Evolutionary conservation across 2,888 invertebrate species (phyloP).

Genomic region (Onthophagus sagittarius): DNA sequence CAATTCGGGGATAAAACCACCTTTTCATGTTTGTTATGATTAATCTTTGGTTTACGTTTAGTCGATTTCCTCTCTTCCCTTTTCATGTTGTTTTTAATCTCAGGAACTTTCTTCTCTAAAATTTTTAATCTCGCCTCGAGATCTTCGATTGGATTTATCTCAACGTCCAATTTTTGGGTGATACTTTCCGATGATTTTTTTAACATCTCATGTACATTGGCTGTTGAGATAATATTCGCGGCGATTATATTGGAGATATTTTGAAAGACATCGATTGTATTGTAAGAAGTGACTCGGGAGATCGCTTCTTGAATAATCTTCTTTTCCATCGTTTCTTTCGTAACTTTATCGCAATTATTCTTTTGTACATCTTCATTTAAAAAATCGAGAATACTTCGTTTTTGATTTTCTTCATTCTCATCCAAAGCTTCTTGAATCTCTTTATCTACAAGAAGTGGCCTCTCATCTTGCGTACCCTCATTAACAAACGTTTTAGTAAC

Average conservation of each 20-base stretch:
- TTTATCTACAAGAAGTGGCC: neutral
- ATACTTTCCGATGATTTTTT: neutral
- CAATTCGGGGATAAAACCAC: neutral
- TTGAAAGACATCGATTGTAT: neutral
- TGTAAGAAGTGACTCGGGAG: neutral
- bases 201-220: neutral
- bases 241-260: neutral
- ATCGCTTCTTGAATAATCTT: neutral
- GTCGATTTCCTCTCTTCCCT: no score
- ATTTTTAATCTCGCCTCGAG: no score
- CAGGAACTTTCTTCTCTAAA: no score
- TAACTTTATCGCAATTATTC: neutral
- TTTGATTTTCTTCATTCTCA: neutral
- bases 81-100: no score
- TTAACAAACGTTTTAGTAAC: neutral
- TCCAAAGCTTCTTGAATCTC: neutral
- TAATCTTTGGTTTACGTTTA: no score
- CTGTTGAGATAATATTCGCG: neutral
- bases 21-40: no score
- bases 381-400: no score
- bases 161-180: neutral
- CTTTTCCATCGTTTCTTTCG: neutral
- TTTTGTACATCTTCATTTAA: neutral
- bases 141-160: neutral
- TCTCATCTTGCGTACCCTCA: neutral